Evolutionary conservation across 2,113 vertebrate species (phyloP).

Genomic region (Amblyornis subalaris): DNA sequence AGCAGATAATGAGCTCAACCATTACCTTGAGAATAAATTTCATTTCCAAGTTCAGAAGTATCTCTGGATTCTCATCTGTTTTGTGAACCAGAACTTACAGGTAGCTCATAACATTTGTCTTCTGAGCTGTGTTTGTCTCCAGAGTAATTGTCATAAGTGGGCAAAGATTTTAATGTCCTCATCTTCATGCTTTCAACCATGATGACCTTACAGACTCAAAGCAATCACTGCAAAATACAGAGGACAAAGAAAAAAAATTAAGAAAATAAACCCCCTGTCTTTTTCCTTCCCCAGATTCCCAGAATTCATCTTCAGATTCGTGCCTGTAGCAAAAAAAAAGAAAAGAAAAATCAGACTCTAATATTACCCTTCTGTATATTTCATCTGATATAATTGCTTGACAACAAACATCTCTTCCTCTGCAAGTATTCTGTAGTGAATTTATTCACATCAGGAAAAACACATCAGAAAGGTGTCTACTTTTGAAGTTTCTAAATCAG

Average conservation of each 20-base stretch:
- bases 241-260: neutral
- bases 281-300: neutral
- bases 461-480: neutral
- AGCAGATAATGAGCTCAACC: conserved; percentile 10
- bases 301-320: neutral
- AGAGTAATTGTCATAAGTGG: neutral
- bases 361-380: neutral
- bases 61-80: neutral
- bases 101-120: conserved; percentile 9
- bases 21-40: neutral
- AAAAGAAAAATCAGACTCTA: neutral
- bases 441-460: neutral
- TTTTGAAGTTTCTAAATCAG: neutral
- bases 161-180: neutral
- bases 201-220: neutral
- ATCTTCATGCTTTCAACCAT: conserved; percentile 1
- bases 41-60: neutral
- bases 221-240: conserved; percentile 27
- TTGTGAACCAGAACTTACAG: conserved; percentile 31
- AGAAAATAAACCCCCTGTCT: neutral
- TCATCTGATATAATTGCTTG: neutral
- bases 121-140: neutral
- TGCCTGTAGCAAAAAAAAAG: neutral
- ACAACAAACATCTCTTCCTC: neutral
- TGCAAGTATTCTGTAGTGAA: neutral